Base-by-base conservation (phyloP, 2,113 vertebrate genomes). In the Epinephelus cyanopodus region DNA sequence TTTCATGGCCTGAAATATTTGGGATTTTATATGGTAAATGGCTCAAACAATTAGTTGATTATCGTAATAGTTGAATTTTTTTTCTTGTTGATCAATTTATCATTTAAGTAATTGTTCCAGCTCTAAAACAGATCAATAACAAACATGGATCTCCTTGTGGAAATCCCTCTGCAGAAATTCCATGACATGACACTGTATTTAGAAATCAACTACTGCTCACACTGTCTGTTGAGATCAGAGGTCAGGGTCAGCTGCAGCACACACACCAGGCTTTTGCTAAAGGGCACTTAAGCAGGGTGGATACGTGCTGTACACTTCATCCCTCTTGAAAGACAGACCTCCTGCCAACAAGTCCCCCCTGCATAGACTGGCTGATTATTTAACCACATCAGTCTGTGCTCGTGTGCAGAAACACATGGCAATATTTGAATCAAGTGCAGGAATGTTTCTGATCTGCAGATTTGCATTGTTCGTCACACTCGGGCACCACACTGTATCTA, bases 361-460 rank as follows among this genome's bases (percentile, higher is more conserved):
- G 25, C 69, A 23, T 57, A 19, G 50, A 21, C 27, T 45, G 29
- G 23, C 47, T 29, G 15, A 62, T 68, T 33, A 53, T 56, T 64
- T 61, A 58, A 66, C 74, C 63, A 15, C 33, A 29, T 37, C 29
- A 18, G 47, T 2, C 23, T 13, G 33, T 2, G 13, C 10, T 69
- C 29, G 21, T 54, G 56, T 60, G 25, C 23, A 58, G 29, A 75
- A 71, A 65, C 66, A 79, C 60, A 14, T 45, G 70, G 47, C 8
- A 3, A 19, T 17, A 23, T 81, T 23, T 12, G 21, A 82, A 73
- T 85, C 56, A 61, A 14, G 23, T 6, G 17, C 23, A 65, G 53
- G 75, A 60, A 70, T 66, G 69, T 47, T 72, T 74, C 53, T 57
- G 63, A 60, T 74, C 39, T 39, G 23, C 80, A 50, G 29, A 14